These are phyloP conservation scores for Caenorhabditis panamensis DNA, from an alignment of 2,888 invertebrate genomes.

Conservation along the genomic window DNA sequence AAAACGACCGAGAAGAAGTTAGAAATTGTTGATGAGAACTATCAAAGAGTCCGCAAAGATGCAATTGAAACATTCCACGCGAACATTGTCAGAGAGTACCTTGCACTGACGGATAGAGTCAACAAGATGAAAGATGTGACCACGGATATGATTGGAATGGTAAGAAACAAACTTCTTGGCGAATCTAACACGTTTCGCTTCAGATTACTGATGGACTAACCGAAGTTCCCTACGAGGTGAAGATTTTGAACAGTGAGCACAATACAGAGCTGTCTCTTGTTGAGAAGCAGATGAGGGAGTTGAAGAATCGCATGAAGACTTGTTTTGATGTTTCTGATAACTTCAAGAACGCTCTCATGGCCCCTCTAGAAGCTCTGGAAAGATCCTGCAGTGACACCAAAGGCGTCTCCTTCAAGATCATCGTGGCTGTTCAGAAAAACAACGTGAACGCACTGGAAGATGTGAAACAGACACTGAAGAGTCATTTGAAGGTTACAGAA, in stretches of 20 bases:
- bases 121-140: neutral
- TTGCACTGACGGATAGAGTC: neutral
- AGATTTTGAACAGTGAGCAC: neutral
- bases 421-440: neutral
- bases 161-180: neutral
- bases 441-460: neutral
- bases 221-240: neutral
- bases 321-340: neutral
- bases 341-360: neutral
- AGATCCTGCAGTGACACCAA: neutral
- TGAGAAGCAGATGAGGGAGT: neutral
- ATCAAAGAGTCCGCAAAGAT: neutral
- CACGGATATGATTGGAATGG: neutral
- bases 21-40: neutral
- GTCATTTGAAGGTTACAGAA: neutral
- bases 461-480: neutral
- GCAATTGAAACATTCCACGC: neutral
- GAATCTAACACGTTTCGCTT: neutral
- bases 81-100: neutral
- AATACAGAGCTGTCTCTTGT: neutral
- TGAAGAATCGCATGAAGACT: neutral
- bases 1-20: neutral
- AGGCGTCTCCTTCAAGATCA: neutral
- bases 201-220: neutral
- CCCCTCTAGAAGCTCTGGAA: neutral